A percentile compares a stretch with the other conserved stretches of the same genome.
Evolutionary conservation across 2,888 invertebrate genomes (phyloP).

Genomic region (Pollenia labialis): DNA sequence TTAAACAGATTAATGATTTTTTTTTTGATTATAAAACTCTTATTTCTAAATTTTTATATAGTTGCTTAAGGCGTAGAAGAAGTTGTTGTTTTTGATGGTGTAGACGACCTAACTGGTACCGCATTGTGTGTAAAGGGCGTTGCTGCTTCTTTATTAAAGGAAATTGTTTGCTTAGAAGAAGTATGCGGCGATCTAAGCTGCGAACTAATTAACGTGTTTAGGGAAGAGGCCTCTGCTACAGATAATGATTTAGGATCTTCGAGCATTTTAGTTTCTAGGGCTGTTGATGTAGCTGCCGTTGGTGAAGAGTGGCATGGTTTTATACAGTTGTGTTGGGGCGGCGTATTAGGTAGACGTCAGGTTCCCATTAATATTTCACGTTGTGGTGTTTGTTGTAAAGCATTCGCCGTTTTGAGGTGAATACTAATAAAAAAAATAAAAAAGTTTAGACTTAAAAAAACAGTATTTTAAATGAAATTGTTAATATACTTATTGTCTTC

Average conservation of each 20-base stretch:
- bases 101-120: slow-evolving; percentile 36
- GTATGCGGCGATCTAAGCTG: slow-evolving; percentile 10
- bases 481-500: slow-evolving; percentile 83
- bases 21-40: slow-evolving; percentile 41
- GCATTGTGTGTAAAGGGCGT: slow-evolving; percentile 25
- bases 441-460: slow-evolving; percentile 6
- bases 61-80: slow-evolving; percentile 38
- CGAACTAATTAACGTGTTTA: slow-evolving; percentile 44
- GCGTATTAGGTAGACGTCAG: slow-evolving; percentile 80
- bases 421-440: slow-evolving; percentile 75
- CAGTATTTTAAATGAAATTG: not conserved
- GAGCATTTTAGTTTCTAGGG: slow-evolving; percentile 67
- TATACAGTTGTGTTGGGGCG: slow-evolving; percentile 66
- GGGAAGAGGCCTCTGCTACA: slow-evolving; percentile 22
- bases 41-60: slow-evolving; percentile 42
- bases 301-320: slow-evolving; percentile 55
- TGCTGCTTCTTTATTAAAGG: slow-evolving; percentile 36
- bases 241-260: slow-evolving; percentile 19
- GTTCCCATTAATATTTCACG: slow-evolving; percentile 80
- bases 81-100: slow-evolving; percentile 39
- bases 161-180: slow-evolving; percentile 24
- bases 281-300: slow-evolving; percentile 46
- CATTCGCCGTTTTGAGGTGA: slow-evolving; percentile 83
- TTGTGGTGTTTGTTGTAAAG: slow-evolving; percentile 82
- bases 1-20: not conserved